Evolutionary conservation across 92 coral and sea anemone species (phyloP).

Genomic region (Anthopleura xanthogrammica): DNA sequence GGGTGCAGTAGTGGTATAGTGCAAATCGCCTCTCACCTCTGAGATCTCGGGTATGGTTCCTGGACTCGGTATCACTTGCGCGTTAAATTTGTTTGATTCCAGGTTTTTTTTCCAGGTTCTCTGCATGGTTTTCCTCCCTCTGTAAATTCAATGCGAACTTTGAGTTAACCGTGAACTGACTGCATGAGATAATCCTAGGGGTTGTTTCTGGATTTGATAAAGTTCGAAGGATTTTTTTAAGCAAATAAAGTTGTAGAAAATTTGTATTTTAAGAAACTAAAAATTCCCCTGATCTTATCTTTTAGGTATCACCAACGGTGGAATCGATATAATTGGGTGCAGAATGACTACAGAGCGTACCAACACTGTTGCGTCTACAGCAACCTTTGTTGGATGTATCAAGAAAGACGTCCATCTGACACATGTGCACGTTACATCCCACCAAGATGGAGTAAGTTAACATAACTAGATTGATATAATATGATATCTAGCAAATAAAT

Average conservation of each 20-base stretch:
- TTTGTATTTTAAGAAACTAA: not conserved
- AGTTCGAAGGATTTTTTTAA: no score
- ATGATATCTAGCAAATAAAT: no score
- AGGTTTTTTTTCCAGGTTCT: not conserved
- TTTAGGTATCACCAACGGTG: not conserved
- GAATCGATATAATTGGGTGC: not conserved
- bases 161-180: no score
- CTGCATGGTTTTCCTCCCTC: not conserved
- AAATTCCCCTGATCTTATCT: not conserved
- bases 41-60: not conserved
- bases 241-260: no score
- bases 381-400: slow-evolving; percentile 7
- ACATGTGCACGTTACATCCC: slow-evolving; percentile 16
- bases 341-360: slow-evolving; percentile 9
- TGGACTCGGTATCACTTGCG: no score
- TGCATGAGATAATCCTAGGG: no score
- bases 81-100: no score
- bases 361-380: slow-evolving; percentile 16
- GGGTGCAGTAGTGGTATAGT: not conserved
- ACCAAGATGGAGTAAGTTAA: slow-evolving; percentile 24
- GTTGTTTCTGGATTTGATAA: no score
- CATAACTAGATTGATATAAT: no score
- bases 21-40: no score
- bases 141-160: no score
- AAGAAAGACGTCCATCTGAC: slow-evolving; percentile 19